These are phyloP conservation scores for Ceyx cyanopectus DNA, from an alignment of 2,113 vertebrate genomes.

Conservation along the genomic window DNA sequence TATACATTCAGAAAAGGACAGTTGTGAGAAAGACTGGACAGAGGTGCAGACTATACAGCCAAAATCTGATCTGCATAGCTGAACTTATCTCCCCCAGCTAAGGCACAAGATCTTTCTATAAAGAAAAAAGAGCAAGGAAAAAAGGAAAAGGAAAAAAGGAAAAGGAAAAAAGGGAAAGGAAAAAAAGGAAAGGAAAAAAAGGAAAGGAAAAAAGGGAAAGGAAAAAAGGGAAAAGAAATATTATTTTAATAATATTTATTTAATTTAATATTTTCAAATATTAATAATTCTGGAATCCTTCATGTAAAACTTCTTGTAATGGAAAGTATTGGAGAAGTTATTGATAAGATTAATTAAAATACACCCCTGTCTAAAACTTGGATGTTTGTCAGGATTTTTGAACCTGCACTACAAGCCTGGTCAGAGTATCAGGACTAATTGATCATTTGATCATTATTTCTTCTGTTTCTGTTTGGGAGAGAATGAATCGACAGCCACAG, in stretches of 20 bases:
- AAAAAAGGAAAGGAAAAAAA: no score
- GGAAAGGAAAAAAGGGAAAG: no score
- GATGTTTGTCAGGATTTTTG: slow-evolving; percentile 60
- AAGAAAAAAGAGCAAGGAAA: no score
- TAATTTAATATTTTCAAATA: neutral
- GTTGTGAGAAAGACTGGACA: neutral
- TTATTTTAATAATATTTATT: no score
- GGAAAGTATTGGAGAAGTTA: slow-evolving; percentile 59
- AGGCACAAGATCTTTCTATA: neutral
- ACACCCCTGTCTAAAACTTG: slow-evolving; percentile 28
- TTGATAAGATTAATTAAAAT: slow-evolving; percentile 65
- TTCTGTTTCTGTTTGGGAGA: neutral
- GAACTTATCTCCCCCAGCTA: neutral
- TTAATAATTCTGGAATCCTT: slow-evolving; percentile 51
- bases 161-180: no score
- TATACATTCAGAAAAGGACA: rapidly evolving
- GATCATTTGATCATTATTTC: slow-evolving; percentile 45
- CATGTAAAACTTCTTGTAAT: slow-evolving; percentile 42
- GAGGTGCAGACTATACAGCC: neutral
- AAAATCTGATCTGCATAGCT: neutral
- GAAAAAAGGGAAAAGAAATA: no score
- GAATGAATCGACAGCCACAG: slow-evolving; percentile 50
- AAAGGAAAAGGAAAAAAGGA: no score
- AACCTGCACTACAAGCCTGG: slow-evolving; percentile 36
- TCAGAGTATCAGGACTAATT: slow-evolving; percentile 47